Conservation (phyloP, 2,113 vertebrate species). For the Ahaetulla prasina region DNA sequence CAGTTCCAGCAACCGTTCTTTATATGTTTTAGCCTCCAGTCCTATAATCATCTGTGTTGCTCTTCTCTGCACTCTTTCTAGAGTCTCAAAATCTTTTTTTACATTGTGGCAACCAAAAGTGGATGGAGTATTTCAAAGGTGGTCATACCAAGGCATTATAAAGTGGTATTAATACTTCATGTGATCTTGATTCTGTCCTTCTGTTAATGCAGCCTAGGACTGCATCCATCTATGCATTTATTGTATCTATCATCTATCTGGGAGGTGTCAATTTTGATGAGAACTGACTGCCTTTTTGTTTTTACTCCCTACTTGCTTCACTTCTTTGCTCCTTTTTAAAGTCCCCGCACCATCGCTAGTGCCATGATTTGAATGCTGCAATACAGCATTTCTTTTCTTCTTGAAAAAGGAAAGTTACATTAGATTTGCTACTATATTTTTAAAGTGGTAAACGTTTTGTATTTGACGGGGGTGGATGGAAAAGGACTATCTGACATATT, state of each 20-base stretch:
- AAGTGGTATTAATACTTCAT: no score
- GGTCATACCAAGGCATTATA: not conserved
- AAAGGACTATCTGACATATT: not conserved
- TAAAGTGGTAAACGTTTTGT: not conserved
- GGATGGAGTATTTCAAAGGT: not conserved
- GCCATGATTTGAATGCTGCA: constrained; percentile 2
- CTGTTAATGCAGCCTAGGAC: no score
- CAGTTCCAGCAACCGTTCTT: not conserved
- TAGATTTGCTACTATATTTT: not conserved
- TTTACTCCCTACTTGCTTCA: not conserved
- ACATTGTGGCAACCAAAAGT: not conserved
- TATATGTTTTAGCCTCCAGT: not conserved
- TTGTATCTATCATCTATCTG: not conserved
- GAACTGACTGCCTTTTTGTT: not conserved
- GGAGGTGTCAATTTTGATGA: not conserved
- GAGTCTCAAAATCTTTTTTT: not conserved
- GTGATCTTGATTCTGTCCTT: no score
- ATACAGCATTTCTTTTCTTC: no score
- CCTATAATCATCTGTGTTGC: not conserved
- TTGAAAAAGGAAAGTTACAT: not conserved
- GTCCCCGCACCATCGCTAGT: not conserved
- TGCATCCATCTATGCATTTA: no score
- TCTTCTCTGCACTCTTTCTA: not conserved
- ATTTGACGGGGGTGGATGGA: not conserved
- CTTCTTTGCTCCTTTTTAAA: not conserved